These are phyloP conservation scores for Bedellia somnulentella DNA, from an alignment of 2,888 invertebrate genomes.

Conservation along the genomic window DNA sequence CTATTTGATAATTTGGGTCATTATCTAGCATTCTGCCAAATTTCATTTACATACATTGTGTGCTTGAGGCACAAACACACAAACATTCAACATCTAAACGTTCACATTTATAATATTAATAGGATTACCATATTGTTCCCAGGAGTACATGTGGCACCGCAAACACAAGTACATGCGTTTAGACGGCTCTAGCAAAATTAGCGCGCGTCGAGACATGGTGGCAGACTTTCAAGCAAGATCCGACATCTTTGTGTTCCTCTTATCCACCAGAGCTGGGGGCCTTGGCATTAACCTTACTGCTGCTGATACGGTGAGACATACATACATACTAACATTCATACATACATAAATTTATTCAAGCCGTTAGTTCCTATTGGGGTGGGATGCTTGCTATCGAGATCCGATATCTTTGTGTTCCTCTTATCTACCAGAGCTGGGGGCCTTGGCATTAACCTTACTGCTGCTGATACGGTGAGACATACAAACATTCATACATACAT, in stretches of 20 bases:
- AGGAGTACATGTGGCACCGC: constrained; percentile 97
- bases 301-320: constrained; percentile 85
- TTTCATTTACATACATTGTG: too few relatives aligned
- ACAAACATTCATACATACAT: too few relatives aligned
- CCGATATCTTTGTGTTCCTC: constrained; percentile 93
- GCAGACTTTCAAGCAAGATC: constrained; percentile 89
- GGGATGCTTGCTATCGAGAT: constrained; percentile 85
- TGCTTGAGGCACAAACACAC: too few relatives aligned
- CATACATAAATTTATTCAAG: too few relatives aligned
- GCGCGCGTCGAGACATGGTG: constrained; percentile 94
- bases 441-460: constrained; percentile 91
- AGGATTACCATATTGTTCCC: constrained; percentile 12
- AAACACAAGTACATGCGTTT: constrained; percentile 95
- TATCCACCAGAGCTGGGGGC: constrained; percentile 92
- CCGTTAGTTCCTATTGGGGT: too few relatives aligned
- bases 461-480: constrained; percentile 95
- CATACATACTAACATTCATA: neutral
- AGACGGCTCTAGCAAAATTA: constrained; percentile 95
- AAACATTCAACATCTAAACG: too few relatives aligned
- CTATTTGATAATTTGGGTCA: too few relatives aligned
- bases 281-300: constrained; percentile 95
- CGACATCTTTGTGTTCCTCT: constrained; percentile 92
- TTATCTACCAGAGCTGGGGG: constrained; percentile 93
- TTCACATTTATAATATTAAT: too few relatives aligned
- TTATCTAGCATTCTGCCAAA: too few relatives aligned